Evolutionary conservation across 2,797 vertebrate species (phyloP), one percentile per base, ranked within the genome.

Genomic region (Peromyscus attwateri): DNA sequence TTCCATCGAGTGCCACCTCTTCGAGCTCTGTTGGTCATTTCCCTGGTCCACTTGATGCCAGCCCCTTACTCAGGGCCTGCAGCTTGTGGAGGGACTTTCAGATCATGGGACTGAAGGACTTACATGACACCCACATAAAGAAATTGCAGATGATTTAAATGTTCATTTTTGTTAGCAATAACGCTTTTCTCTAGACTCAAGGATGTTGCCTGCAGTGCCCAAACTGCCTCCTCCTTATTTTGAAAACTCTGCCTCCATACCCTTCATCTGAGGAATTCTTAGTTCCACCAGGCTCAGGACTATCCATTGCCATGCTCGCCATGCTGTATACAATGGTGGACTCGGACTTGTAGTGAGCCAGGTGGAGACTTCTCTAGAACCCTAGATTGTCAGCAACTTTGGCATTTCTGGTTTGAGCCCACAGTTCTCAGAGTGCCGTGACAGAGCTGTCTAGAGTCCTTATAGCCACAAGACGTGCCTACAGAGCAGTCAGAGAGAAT

Each of bases 391-490:
- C 52, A 9, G 19, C 40, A 16, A 84, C 84, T 34, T 11, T 29
- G 79, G 12, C 70, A 70, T 71, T 93, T 80, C 66, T 87, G 49
- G 7, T 92, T 88, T 81, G 23, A 62, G 68, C 76, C 93, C 76
- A 88, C 92, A 88, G 23, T 49, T 92, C 60, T 85, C 46, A 90
- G 64, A 79, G 83, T 62, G 40, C 25, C 89, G 84, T n/a, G 5
- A 14, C 57, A 76, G 43, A 92, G 70, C 49, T 75, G 40, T 52
- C 40, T 49, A 84, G 64, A 34, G 13, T 92, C 29, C 66, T 84
- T 60, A 62, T 13, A 52, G 62, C n/a, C n/a, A 27, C 40, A 29
- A n/a, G 27, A 52, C 19, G 8, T 37, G 37, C 29, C 12, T 92
- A 1, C 27, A 49, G 89, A 89, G 40, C 43, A 94, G 7, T 31